Evolutionary conservation across 2,888 invertebrate species (phyloP), one percentile per base, ranked within the genome.

Genomic region (Drosophila sordidapex): DNA sequence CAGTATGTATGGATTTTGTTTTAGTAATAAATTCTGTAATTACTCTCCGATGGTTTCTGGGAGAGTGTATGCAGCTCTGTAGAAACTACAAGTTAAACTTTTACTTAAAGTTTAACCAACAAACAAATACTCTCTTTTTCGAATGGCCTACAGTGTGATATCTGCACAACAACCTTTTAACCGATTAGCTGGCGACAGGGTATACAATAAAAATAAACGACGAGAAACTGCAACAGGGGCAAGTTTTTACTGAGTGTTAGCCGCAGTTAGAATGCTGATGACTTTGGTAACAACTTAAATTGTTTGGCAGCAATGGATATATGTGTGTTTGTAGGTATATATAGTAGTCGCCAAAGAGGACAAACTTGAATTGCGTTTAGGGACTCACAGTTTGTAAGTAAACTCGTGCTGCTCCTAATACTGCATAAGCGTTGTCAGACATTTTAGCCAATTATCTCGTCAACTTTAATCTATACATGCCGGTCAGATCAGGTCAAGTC

Each of bases 231-330:
- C 83, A 81, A 67, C 70, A 69, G 79, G 66, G 72, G 79, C 89
- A 84, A 84, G 65, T 82, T 72, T 75, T 68, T 70, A 52, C 52
- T 38, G 52, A 61, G 82, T 76, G 66, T 71, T 74, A 58, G 70
- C 76, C 70, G 76, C 83, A 79, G 69, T 76, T 60, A 70, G 70
- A 67, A 86, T 89, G 87, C 81, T 89, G 89, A 90, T 87, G 84
- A 89, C 90, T 89, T 90, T 89, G 79, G 77, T 75, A 89, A 84
- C 87, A 86, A 90, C 90, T 90, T 87, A 90, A 87, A 87, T 90
- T 89, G 84, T 86, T 90, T 86, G 90, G 70, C 82, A 69, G 79
- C 87, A 71, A 66, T 73, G 62, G 78, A 86, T 75, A 71, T 63
- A 15, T 38, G 36, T 36, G 25, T 33, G 27, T 18, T 5, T n/a